Evolutionary conservation across 2,113 vertebrate genomes (phyloP), one percentile per base, ranked within the genome.

Genomic region (Amblyornis subalaris): DNA sequence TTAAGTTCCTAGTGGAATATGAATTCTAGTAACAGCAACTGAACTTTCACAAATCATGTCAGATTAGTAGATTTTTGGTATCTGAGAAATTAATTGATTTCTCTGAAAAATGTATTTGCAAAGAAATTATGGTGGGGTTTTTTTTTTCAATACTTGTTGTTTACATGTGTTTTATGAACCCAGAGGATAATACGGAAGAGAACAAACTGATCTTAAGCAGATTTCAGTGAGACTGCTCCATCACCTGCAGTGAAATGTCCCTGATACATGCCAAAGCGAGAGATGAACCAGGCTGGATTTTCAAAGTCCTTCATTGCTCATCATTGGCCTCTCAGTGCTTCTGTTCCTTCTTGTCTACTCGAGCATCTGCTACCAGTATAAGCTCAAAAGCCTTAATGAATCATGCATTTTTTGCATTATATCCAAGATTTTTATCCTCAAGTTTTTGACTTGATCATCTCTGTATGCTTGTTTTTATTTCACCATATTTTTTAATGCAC

Each of bases 401-500:
- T 85, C 26, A 35, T 3, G 1, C 3, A 8, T 22, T 85, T 94
- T 85, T 90, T 73, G 2, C 23, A 58, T 58, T 86, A 22, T 45
- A 36, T 24, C 16, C 48, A 77, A 69, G 50, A 45, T 53, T 62
- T 84, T 88, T 7, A 75, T 23, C 14, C 33, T 36, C 20, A 50
- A 20, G 7, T n/a, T 89, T 73, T 81, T 84, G 3, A 25, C 51
- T 70, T 87, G 35, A 74, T 77, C 10, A 9, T 70, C 9, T 74
- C 26, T 86, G 25, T n/a, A 10, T 66, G 10, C 16, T 35, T 70
- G 29, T 10, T 77, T 50, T 66, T 77, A 54, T 66, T 89, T 36
- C 10, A 20, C 14, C 16, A 51, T 36, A 26, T 26, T 40, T 0
- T n/a, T 40, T 76, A 76, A 66, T 5, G 67, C 0, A 2, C 0